phyloP scores from a whole-genome alignment of 2,888 invertebrate species.

The Idaea dimidiata region DNA sequence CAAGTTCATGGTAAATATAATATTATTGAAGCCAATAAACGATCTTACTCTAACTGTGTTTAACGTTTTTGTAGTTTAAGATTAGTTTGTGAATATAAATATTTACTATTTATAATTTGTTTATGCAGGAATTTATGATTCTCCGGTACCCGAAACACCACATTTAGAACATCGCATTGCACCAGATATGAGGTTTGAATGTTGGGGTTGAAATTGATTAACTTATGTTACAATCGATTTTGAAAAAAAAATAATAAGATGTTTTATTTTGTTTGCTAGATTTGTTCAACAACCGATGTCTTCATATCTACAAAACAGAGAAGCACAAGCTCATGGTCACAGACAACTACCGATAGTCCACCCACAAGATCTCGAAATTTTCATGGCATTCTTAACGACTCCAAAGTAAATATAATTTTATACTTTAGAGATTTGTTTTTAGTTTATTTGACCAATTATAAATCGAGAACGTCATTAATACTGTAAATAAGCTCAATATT shows the following conservation, averaged over 20 bases:
- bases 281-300: constrained; percentile 32
- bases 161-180: constrained; percentile 28
- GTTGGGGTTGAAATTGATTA: constrained; percentile 2
- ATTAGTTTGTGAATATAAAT: too few relatives aligned
- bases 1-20: constrained; percentile 42
- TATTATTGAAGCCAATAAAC: neutral
- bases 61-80: too few relatives aligned
- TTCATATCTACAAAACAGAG: constrained; percentile 41
- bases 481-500: neutral
- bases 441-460: too few relatives aligned
- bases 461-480: too few relatives aligned
- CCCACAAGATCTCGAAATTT: constrained; percentile 64
- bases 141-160: constrained; percentile 30
- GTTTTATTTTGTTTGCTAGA: constrained; percentile 24
- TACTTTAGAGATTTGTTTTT: neutral
- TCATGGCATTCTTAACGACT: constrained; percentile 44
- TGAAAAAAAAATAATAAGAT: neutral
- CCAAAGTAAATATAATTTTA: constrained; percentile 45
- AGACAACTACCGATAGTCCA: constrained; percentile 40
- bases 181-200: constrained; percentile 36
- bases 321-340: constrained; percentile 33
- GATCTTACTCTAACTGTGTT: too few relatives aligned
- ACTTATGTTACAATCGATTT: constrained; percentile 6
- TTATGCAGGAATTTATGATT: constrained; percentile 43
- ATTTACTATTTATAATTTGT: constrained; percentile 6